These are phyloP conservation scores for Paramormyrops hopkinsi DNA, from an alignment of 2,797 vertebrate genomes.

Conservation along the genomic window DNA sequence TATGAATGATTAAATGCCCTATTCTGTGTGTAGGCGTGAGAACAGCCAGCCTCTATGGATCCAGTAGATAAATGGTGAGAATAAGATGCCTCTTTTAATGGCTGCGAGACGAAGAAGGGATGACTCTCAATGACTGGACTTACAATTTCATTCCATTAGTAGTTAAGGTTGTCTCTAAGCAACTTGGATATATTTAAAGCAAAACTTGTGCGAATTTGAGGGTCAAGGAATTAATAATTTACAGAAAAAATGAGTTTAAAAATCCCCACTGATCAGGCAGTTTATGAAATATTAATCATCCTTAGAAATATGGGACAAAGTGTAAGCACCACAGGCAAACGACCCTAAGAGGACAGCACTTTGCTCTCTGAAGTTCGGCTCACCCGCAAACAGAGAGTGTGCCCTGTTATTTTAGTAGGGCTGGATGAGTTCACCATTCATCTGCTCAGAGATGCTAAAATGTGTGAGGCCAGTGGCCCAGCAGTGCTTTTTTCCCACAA, in stretches of 20 bases:
- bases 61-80: not conserved
- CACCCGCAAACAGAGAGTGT: not conserved
- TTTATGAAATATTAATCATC: conserved; percentile 44
- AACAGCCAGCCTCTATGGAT: not conserved
- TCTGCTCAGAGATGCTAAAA: not conserved
- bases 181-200: not conserved
- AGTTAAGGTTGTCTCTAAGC: not conserved
- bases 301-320: conserved; percentile 26
- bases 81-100: not conserved
- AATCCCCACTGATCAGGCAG: conserved; percentile 39
- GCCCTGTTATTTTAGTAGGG: not conserved
- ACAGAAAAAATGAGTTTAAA: conserved; percentile 40
- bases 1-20: not conserved
- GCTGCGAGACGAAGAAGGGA: not conserved
- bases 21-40: not conserved
- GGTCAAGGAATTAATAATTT: conserved; percentile 36
- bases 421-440: not conserved
- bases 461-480: not conserved
- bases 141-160: conserved; percentile 15
- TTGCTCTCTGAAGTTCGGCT: not conserved
- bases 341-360: not conserved
- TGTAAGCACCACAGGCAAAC: not conserved
- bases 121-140: not conserved
- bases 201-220: conserved; percentile 34
- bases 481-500: not conserved